Conservation (phyloP, 2,113 vertebrate species). For the Lutjanus erythropterus region DNA sequence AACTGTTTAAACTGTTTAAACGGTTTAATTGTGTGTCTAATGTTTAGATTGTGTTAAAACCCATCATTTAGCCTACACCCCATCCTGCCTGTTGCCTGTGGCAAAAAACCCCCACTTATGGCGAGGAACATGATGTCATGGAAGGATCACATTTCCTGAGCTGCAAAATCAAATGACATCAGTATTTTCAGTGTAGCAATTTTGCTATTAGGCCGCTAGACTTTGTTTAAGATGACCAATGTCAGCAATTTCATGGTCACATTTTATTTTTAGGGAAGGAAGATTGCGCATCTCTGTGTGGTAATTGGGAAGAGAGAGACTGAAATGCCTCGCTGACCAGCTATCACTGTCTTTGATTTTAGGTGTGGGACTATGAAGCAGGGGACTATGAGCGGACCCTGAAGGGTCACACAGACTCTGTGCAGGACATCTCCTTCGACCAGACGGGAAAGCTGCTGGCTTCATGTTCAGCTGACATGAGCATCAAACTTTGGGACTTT, state of each 20-base stretch:
- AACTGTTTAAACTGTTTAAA: not conserved
- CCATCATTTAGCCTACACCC: not conserved
- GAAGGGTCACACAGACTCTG: conserved; percentile 99
- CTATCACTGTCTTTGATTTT: conserved; percentile 23
- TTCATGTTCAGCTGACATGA: conserved; percentile 99
- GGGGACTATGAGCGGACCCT: conserved; percentile 99
- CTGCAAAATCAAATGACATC: too few relatives aligned
- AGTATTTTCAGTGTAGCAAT: not conserved
- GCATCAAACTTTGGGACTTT: conserved; percentile 99
- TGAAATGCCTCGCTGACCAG: not conserved
- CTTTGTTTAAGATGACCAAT: not conserved
- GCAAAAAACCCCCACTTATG: too few relatives aligned
- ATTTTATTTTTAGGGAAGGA: not conserved
- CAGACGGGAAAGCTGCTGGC: conserved; percentile 97
- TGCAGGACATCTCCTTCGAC: conserved; percentile 99
- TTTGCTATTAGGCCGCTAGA: not conserved
- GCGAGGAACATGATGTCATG: too few relatives aligned
- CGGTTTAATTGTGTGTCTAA: not conserved
- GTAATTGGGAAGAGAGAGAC: not conserved
- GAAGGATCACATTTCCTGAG: too few relatives aligned
- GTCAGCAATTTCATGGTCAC: not conserved
- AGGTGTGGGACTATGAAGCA: conserved; percentile 99
- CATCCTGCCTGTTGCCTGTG: not conserved
- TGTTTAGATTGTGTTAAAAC: too few relatives aligned
- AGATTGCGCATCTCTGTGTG: not conserved